Evolutionary conservation across 2,888 invertebrate genomes (phyloP).

Genomic region (Ischnura elegans): DNA sequence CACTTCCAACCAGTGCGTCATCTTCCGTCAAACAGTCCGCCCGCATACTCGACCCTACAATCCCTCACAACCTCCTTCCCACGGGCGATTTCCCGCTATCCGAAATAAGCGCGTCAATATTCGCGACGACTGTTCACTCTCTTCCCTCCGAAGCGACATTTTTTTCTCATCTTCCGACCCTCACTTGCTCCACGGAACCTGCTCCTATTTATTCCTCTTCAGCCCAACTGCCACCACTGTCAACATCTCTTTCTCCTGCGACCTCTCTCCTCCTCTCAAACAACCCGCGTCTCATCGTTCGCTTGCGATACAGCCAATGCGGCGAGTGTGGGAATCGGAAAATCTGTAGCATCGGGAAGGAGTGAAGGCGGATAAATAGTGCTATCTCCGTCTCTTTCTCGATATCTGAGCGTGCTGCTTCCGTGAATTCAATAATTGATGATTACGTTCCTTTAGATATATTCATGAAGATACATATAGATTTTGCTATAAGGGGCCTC

Average conservation of each 20-base stretch:
- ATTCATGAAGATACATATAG: no score
- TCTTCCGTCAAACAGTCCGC: not conserved
- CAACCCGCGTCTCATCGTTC: not conserved
- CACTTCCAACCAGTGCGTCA: not conserved
- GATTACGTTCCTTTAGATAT: no score
- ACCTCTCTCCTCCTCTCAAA: not conserved
- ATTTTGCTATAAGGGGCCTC: no score
- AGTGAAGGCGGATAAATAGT: no score
- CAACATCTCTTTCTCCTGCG: not conserved
- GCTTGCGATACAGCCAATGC: constrained; percentile 17
- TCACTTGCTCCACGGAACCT: no score
- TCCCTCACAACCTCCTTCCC: not conserved
- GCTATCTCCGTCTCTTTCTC: no score
- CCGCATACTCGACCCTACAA: not conserved
- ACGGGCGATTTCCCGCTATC: constrained; percentile 40
- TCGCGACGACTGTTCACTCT: constrained; percentile 34
- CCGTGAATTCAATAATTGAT: no score
- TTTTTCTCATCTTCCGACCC: constrained; percentile 42
- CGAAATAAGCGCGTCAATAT: constrained; percentile 62
- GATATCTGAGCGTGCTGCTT: no score
- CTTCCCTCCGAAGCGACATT: not conserved
- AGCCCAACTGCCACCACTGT: not conserved
- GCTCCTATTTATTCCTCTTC: not conserved
- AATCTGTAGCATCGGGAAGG: no score
- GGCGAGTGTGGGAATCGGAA: not conserved